Conservation (phyloP, 2,113 vertebrate species). For the Oncorhynchus masou region DNA sequence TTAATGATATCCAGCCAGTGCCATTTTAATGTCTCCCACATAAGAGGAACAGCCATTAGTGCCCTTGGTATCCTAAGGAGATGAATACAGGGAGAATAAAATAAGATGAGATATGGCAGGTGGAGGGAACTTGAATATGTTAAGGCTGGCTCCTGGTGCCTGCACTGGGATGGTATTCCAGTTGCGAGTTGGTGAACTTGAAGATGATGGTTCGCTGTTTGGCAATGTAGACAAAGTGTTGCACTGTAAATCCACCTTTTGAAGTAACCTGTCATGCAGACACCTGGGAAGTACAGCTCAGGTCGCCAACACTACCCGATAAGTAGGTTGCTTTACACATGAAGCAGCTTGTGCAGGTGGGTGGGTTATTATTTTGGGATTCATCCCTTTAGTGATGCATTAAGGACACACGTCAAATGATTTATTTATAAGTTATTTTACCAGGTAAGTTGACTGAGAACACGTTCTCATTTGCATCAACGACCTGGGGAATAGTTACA, state of each 20-base stretch:
- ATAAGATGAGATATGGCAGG: not conserved
- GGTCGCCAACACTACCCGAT: not conserved
- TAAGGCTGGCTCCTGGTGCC: not conserved
- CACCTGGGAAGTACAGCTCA: not conserved
- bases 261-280: not conserved
- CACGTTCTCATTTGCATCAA: no score
- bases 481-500: no score
- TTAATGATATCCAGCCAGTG: not conserved
- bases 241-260: not conserved
- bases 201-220: not conserved
- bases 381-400: not conserved
- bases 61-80: not conserved
- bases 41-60: constrained; percentile 1
- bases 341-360: no score
- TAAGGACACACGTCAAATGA: no score
- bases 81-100: not conserved
- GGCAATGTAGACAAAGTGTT: not conserved
- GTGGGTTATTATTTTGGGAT: not conserved
- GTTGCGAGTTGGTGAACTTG: not conserved
- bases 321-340: not conserved
- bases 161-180: not conserved
- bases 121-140: not conserved
- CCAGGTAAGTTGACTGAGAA: no score
- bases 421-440: no score
- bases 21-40: not conserved